phyloP scores from a whole-genome alignment of 2,888 invertebrate genomes.

The Opisthograptis luteolata region DNA sequence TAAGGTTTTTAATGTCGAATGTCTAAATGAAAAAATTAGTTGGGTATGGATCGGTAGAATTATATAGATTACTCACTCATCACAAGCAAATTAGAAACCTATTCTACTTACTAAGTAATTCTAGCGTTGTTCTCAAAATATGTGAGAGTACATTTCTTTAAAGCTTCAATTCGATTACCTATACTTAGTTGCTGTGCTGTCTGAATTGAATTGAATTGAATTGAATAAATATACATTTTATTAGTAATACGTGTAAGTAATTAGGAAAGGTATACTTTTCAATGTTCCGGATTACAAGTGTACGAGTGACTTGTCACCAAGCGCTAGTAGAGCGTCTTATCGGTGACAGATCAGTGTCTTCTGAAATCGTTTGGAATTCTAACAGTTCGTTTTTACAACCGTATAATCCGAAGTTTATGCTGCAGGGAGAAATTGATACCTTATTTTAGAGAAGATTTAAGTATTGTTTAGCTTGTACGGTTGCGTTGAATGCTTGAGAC shows the following conservation, averaged over 20 bases:
- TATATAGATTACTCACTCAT: too few relatives aligned
- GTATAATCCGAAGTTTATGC: conserved; percentile 41
- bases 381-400: conserved; percentile 64
- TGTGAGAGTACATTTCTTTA: too few relatives aligned
- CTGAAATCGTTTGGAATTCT: conserved; percentile 74
- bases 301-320: conserved; percentile 79
- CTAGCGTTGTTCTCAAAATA: too few relatives aligned
- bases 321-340: conserved; percentile 72
- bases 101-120: too few relatives aligned
- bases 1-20: too few relatives aligned
- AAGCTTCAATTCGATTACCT: too few relatives aligned
- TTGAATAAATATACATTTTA: too few relatives aligned
- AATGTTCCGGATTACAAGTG: conserved; percentile 72
- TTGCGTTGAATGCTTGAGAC: background rate
- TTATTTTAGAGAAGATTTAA: conserved; percentile 27
- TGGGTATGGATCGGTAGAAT: too few relatives aligned
- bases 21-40: too few relatives aligned
- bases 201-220: too few relatives aligned
- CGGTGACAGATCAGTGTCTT: conserved; percentile 81
- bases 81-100: too few relatives aligned
- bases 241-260: background rate
- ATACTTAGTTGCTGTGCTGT: too few relatives aligned
- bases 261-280: conserved; percentile 35
- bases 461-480: conserved; percentile 28
- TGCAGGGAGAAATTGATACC: conserved; percentile 40